Evolutionary conservation across 2,888 invertebrate genomes (phyloP), one percentile per base, ranked within the genome.

Genomic region (Lycocerus yunnanus): DNA sequence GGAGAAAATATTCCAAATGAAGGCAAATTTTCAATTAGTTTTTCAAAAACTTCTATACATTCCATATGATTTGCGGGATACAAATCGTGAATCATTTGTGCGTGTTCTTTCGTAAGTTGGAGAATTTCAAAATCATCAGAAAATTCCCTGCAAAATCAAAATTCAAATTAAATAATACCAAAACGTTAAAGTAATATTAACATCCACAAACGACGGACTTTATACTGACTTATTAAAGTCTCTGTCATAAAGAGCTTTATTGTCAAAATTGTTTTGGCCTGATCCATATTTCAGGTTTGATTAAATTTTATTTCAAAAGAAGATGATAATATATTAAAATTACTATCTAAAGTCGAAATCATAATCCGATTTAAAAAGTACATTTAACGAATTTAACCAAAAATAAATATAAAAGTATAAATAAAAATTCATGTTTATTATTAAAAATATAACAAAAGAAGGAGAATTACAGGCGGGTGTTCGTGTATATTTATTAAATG

Each of bases 31-130:
- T 91, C 90, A 77, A 95, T 93, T 76, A 95, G 89, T 87, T 93
- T 93, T 84, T 94, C 93, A 87, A 95, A 95, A 70, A 95, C 90
- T 86, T 95, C 93, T 79, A 94, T 91, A 84, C 93, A 93, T 87
- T 95, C 95, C 90, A 95, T 94, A 86, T 95, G 94, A 86, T 94
- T 95, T 82, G 95, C 95, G 77, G 95, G 95, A 89, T 95, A 95
- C 82, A 95, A 88, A 84, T 95, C 95, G 89, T 95, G 93, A 82
- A 95, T 95, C 79, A 92, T 92, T 87, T 92, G 91, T 86, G 94
- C 95, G 88, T 95, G 93, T 85, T 94, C 93, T 66, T 92, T 91
- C 82, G 91, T 90, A 81, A 95, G 88, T 81, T 93, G 93, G 85
- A 92, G 90, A 90, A 95, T 90, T 89, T 92, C 92, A 86, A 92